phyloP scores from a whole-genome alignment of 2,888 invertebrate species.

The Pristionchus entomophagus region DNA sequence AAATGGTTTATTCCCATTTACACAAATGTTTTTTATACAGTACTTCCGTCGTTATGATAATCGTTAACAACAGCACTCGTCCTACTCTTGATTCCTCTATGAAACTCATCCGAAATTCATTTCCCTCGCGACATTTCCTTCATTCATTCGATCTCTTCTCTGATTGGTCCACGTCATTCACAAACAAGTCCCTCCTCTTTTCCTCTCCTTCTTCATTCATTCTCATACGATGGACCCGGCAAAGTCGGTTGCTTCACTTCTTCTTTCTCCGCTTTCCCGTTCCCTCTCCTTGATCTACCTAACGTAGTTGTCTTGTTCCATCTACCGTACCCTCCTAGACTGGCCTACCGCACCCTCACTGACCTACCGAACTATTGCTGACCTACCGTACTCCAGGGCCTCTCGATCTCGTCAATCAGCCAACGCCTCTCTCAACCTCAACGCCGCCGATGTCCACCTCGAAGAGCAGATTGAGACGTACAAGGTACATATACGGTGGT shows the following conservation, averaged over 20 bases:
- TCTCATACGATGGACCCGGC: constrained; percentile 5
- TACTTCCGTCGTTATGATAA: too few species aligned
- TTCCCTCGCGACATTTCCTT: too few species aligned
- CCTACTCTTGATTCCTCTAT: too few species aligned
- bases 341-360: neutral
- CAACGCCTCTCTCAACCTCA: neutral
- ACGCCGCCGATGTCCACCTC: neutral
- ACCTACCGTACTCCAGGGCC: constrained; percentile 24
- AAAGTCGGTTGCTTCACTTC: constrained; percentile 8
- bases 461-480: constrained; percentile 19
- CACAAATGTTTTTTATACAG: too few species aligned
- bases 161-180: neutral
- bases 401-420: neutral
- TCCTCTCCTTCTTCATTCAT: constrained; percentile 27
- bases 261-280: neutral
- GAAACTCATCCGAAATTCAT: too few species aligned
- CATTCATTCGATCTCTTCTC: too few species aligned
- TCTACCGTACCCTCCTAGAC: neutral
- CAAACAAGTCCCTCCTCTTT: neutral
- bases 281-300: too few species aligned
- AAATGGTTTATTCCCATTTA: constrained; percentile 35
- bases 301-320: neutral
- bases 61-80: too few species aligned
- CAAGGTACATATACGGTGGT: neutral
- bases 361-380: neutral